phyloP scores from a whole-genome alignment of 2,797 vertebrate genomes.

The Diplodus puntazzo region DNA sequence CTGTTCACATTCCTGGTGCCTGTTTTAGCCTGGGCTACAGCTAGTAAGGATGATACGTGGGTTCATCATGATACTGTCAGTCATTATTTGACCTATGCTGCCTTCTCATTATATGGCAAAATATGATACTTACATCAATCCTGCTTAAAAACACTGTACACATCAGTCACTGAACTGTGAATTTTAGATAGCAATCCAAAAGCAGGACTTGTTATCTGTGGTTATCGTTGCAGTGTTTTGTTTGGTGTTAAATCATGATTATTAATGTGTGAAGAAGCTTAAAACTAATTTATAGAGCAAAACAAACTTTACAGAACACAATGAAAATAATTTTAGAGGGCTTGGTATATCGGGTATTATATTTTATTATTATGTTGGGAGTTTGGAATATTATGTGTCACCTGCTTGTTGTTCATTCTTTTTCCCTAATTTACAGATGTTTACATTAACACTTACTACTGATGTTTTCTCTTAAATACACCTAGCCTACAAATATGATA shows the following conservation, averaged over 20 bases:
- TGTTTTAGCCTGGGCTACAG: slow-evolving; percentile 52
- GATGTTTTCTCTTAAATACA: not conserved
- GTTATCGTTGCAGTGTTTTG: not conserved
- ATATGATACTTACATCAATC: not conserved
- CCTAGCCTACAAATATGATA: not conserved
- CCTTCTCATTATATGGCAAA: slow-evolving; percentile 1
- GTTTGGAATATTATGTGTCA: not conserved
- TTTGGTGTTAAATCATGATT: not conserved
- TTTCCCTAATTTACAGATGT: too few species aligned
- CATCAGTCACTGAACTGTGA: not conserved
- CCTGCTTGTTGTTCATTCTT: not conserved
- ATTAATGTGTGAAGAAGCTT: not conserved
- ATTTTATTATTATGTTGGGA: too few species aligned
- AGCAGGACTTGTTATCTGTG: not conserved
- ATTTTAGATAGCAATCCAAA: too few species aligned
- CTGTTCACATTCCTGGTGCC: slow-evolving; percentile 42
- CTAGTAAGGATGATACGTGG: slow-evolving; percentile 22
- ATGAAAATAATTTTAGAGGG: not conserved
- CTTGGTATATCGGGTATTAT: too few species aligned
- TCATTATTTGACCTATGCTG: slow-evolving; percentile 6
- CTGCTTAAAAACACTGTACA: slow-evolving; percentile 2
- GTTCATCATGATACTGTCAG: slow-evolving; percentile 32
- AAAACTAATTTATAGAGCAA: not conserved
- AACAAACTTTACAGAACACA: not conserved
- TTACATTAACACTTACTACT: too few species aligned